These are phyloP conservation scores for Palaemon carinicauda DNA, from an alignment of 1,140 invertebrate genomes.

Conservation along the genomic window DNA sequence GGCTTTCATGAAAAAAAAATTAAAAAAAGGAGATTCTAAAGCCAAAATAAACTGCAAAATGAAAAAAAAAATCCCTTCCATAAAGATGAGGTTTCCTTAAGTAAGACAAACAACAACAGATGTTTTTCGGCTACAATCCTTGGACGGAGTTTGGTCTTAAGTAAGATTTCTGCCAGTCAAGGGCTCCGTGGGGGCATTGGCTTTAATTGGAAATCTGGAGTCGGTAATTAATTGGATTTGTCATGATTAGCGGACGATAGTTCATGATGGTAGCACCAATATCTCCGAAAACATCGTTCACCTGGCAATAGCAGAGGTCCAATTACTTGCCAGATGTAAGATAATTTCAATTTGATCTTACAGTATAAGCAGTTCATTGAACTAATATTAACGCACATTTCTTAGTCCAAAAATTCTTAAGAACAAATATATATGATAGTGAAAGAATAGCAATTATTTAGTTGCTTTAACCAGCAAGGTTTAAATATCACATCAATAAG, in stretches of 20 bases:
- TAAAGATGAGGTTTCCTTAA: background rate
- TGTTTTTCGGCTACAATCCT: conserved; percentile 26
- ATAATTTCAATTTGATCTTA: background rate
- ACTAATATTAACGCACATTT: background rate
- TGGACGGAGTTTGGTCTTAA: conserved; percentile 42
- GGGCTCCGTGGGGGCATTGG: conserved; percentile 46
- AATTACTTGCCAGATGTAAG: background rate
- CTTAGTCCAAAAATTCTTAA: background rate
- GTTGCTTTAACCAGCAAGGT: background rate
- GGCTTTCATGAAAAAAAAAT: background rate
- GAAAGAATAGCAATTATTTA: no score
- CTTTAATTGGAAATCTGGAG: conserved; percentile 56
- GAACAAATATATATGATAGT: background rate
- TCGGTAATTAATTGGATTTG: conserved; percentile 57
- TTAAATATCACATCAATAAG: background rate
- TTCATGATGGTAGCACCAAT: conserved; percentile 19
- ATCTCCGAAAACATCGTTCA: conserved; percentile 45
- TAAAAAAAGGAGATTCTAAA: background rate
- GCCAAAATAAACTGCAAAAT: background rate
- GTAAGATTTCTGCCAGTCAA: conserved; percentile 51
- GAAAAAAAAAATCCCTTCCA: background rate
- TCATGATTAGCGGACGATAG: conserved; percentile 53
- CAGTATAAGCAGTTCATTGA: no score
- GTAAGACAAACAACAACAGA: conserved; percentile 42
- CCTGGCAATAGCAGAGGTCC: background rate